Percentiles rank a stretch among this genome's conserved stretches.
Conservation (phyloP, 2,113 vertebrate species). For the Jaculus jaculus region DNA sequence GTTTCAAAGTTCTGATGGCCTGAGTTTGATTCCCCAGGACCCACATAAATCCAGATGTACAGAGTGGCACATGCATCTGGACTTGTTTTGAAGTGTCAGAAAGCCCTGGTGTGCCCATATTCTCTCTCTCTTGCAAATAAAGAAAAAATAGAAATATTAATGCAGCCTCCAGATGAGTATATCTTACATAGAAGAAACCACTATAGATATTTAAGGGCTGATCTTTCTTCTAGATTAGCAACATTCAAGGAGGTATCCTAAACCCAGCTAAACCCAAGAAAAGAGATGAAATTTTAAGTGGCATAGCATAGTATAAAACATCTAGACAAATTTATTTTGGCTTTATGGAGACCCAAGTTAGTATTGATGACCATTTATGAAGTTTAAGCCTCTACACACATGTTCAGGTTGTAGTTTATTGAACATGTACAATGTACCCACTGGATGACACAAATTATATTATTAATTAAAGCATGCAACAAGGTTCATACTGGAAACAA, state of each 20-base stretch:
- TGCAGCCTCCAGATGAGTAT: not conserved
- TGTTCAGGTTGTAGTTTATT: not conserved
- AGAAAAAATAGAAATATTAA: not conserved
- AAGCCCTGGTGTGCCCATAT: too few species aligned
- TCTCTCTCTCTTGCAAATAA: too few species aligned
- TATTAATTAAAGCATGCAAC: not conserved
- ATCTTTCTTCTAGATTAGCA: not conserved
- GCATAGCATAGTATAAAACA: not conserved
- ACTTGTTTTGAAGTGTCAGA: too few species aligned
- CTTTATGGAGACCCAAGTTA: not conserved
- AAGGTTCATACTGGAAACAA: not conserved
- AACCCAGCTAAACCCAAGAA: not conserved
- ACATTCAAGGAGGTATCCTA: not conserved
- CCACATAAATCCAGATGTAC: too few species aligned
- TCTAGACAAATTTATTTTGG: not conserved
- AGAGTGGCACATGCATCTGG: too few species aligned
- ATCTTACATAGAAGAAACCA: not conserved
- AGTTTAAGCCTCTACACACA: not conserved
- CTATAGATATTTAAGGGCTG: not conserved
- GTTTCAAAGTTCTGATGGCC: too few species aligned
- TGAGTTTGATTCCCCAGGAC: too few species aligned
- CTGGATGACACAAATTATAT: not conserved
- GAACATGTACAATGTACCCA: not conserved
- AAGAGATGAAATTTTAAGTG: constrained; percentile 7
- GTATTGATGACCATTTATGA: not conserved